Base-by-base conservation (phyloP, 1,140 invertebrate species). In the Chionoecetes opilio region DNA sequence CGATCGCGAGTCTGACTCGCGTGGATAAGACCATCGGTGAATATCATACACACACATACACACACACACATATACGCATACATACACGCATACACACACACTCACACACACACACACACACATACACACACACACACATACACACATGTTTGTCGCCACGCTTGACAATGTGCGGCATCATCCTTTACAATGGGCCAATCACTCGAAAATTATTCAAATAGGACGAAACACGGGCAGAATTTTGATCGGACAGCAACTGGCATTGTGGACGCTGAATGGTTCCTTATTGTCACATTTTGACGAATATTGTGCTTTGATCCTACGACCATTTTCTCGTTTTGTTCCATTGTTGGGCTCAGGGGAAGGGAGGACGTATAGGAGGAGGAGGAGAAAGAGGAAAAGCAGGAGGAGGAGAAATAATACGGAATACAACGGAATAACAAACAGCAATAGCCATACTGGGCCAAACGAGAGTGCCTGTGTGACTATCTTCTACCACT, bases 131-230 rank as follows among this genome's bases (percentile, higher is more conserved):
- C 91, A 37, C 63, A 84, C 91, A 84, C 91, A 92, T 34, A 94
- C 35, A 84, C 87, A 94, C 86, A 84, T 87, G 84, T 53, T 35
- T 82, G 53, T 41, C 93, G 82, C 93, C 86, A 38, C 46, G 34
- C 21, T 53, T 75, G 32, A 94, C 93, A 94, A 94, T 94, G 85
- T 26, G 32, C 34, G 41, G 93, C 86, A 94, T 31, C 86, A 37
- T 38, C 82, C 9, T 35, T 94, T 89, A 94, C 93, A 94, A 94
- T 94, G 93, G 93, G 93, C 93, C 93, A 94, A 94, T 94, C 93
- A 94, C 93, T 89, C 86, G 93, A 94, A 94, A 94, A 94, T 94
- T 94, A 94, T 94, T 94, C 93, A 94, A 94, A 94, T 94, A 94
- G 93, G 82, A 88, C 53, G 93, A 94, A 94, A 94, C 93, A 94